Conservation (phyloP, 1,140 invertebrate genomes). For the Drosophila littoralis region DNA sequence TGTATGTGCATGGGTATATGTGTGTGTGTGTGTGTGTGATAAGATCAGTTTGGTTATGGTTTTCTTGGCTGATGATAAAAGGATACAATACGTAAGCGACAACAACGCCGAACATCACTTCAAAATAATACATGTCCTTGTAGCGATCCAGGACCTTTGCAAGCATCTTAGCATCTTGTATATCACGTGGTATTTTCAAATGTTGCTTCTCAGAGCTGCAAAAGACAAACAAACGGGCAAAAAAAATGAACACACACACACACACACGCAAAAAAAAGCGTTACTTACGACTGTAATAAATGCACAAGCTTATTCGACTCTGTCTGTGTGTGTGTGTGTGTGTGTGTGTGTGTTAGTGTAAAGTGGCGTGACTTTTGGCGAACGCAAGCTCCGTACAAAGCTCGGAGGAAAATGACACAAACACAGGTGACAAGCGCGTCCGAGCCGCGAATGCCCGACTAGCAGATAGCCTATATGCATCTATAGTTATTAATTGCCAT, state of each 20-base stretch:
- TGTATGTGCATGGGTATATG: not conserved
- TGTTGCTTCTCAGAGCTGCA: slow-evolving; percentile 94
- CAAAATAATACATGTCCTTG: slow-evolving; percentile 96
- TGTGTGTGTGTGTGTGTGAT: not conserved
- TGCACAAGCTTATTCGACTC: slow-evolving; percentile 7
- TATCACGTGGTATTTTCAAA: slow-evolving; percentile 96
- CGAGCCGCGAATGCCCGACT: not conserved
- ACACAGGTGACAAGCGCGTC: not conserved
- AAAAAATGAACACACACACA: slow-evolving; percentile 4
- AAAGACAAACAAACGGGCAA: slow-evolving; percentile 73
- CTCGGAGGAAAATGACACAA: slow-evolving; percentile 12
- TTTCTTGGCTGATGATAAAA: slow-evolving; percentile 86
- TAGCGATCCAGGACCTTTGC: slow-evolving; percentile 96
- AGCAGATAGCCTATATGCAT: not conserved
- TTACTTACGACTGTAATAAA: slow-evolving; percentile 29
- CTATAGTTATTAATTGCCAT: too few species aligned
- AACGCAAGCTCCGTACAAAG: slow-evolving; percentile 17
- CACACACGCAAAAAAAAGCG: slow-evolving; percentile 11
- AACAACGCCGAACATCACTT: slow-evolving; percentile 95
- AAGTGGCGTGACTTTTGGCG: slow-evolving; percentile 65
- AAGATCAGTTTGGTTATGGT: not conserved
- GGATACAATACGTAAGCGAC: slow-evolving; percentile 99
- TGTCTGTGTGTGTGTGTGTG: slow-evolving; percentile 9
- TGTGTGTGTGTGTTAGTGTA: slow-evolving; percentile 29
- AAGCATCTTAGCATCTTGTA: slow-evolving; percentile 98